A percentile compares a stretch with the other conserved stretches of the same genome.
phyloP scores from a whole-genome alignment of 2,797 vertebrate species.

The Sebastiscus tertius region DNA sequence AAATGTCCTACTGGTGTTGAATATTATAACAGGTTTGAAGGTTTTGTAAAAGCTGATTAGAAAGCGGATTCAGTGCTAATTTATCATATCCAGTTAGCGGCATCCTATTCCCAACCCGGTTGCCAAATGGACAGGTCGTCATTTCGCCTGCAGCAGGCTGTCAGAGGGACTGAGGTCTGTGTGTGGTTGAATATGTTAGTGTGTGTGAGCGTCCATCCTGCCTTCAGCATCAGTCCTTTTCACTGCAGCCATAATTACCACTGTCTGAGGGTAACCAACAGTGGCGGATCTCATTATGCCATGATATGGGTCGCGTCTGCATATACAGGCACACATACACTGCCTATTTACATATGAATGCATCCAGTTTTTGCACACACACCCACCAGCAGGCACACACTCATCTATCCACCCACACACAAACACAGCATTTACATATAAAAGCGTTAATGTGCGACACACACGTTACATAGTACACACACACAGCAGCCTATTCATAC shows the following conservation, averaged over 20 bases:
- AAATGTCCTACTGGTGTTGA: constrained; percentile 17
- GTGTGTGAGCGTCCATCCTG: constrained; percentile 62
- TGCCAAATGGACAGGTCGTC: constrained; percentile 65
- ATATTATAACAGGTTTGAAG: constrained; percentile 42
- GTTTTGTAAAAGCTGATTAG: constrained; percentile 66
- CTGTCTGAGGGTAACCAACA: constrained; percentile 83
- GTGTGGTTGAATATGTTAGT: constrained; percentile 53
- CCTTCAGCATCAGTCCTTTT: constrained; percentile 72
- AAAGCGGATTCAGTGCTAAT: constrained; percentile 57
- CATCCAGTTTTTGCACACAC: constrained; percentile 58
- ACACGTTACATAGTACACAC: constrained; percentile 45
- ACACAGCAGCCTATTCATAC: constrained; percentile 74
- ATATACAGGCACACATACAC: constrained; percentile 64
- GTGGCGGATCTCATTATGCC: constrained; percentile 85
- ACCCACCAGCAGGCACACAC: constrained; percentile 33
- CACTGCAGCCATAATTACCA: constrained; percentile 80
- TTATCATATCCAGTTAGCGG: constrained; percentile 65
- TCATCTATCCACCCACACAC: constrained; percentile 37
- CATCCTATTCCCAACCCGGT: constrained; percentile 43
- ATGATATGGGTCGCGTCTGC: constrained; percentile 81
- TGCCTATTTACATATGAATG: constrained; percentile 80
- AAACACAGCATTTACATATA: constrained; percentile 74
- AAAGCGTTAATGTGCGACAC: constrained; percentile 73
- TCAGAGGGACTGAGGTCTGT: constrained; percentile 44
- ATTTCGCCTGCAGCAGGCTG: constrained; percentile 57